These are phyloP conservation scores for Tribolium freemani DNA, from an alignment of 2,888 invertebrate species.

Conservation along the genomic window DNA sequence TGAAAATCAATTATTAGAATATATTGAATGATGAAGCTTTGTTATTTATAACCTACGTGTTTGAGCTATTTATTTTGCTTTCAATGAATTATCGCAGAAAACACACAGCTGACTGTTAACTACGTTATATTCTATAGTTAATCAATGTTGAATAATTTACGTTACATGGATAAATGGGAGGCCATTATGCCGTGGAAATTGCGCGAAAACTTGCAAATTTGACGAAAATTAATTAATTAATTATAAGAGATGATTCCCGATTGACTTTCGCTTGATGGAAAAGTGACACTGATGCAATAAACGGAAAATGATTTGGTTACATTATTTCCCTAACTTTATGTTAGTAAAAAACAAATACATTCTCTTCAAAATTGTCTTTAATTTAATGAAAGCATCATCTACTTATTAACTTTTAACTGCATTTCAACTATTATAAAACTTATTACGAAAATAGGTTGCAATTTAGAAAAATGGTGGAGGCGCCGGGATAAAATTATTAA, in stretches of 20 bases:
- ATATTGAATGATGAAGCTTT: conserved; percentile 44
- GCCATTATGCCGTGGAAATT: conserved; percentile 12
- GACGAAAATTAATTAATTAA: conserved; percentile 7
- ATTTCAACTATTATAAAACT: too few species aligned
- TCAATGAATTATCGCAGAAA: conserved; percentile 28
- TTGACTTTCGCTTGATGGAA: neutral
- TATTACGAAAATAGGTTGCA: too few species aligned
- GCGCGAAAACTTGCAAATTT: conserved; percentile 3
- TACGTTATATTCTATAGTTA: conserved; percentile 27
- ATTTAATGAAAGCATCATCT: too few species aligned
- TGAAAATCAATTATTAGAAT: conserved; percentile 30
- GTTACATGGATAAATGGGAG: neutral
- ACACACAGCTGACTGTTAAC: conserved; percentile 20
- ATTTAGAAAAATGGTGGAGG: too few species aligned
- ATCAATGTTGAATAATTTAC: conserved; percentile 28
- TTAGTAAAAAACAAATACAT: too few species aligned
- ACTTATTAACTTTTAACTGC: too few species aligned
- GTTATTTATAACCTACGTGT: conserved; percentile 43
- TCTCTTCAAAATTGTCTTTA: too few species aligned
- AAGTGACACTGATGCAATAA: too few species aligned
- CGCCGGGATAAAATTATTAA: too few species aligned
- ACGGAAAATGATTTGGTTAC: too few species aligned
- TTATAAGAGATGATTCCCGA: neutral
- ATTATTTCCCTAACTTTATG: too few species aligned
- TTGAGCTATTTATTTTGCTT: conserved; percentile 38